Base-by-base conservation (phyloP, 1,140 invertebrate species). In the Acromyrmex echinatior region DNA sequence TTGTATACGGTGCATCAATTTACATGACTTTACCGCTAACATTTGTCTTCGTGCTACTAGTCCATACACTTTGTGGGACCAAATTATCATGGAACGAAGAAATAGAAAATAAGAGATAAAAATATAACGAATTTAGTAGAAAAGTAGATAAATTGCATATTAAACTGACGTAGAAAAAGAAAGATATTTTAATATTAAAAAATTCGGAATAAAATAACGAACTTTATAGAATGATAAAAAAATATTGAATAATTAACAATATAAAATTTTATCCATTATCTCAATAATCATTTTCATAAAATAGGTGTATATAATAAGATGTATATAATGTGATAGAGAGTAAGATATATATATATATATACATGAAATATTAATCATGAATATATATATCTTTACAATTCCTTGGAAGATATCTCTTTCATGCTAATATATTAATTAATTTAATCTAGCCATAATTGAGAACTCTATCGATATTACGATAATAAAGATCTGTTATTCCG, bases 1-100 rank as follows among this genome's bases (percentile, higher is more conserved):
- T 62, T 86, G 68, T 89, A 91, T 80, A 91, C 81, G 60, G 81
- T 56, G 60, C 90, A 91, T 91, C 90, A 91, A 91, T 91, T 91
- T 51, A 78, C 87, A 90, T 89, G 71, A 91, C 65, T 91, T 91
- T 91, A 91, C 88, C 84, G 90, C 90, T 78, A 74, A 79, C 90
- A 91, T 91, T 91, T 91, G 90, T 91, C 90, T 91, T 91, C 74
- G 87, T 80, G 77, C 5, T 89, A 89, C 87, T 91, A 91, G 91
- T 68, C 35, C n/a, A 45, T 68, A 68, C 12, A 68, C 5, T 68
- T 68, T 89, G 87, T 82, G 87, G 35, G 77, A 91, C 85, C 70
- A 45, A 88, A 87, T 73, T 82, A 76, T 63, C 58, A 53, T 56
- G 18, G 74, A 21, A 35, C 49, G 14, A 21, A 31, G 66, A 85